Conservation (phyloP, 2,113 vertebrate species). For the Isichthys henryi region DNA sequence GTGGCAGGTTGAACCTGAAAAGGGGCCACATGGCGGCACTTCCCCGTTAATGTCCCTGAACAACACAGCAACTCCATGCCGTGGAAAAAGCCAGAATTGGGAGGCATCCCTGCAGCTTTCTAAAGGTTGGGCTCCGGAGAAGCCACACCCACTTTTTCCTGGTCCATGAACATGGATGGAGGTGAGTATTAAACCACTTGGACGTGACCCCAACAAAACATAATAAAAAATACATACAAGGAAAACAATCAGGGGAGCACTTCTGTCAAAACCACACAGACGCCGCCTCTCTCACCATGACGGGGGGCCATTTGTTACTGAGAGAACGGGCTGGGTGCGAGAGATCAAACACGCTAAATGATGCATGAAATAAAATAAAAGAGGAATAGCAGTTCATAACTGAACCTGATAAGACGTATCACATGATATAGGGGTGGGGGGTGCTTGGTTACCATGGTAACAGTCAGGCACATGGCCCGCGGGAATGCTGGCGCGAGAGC, state of each 20-base stretch:
- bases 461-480: slow-evolving; percentile 19
- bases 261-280: slow-evolving; percentile 24
- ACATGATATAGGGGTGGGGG: slow-evolving; percentile 26
- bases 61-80: not conserved
- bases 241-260: slow-evolving; percentile 10
- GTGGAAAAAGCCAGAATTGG: not conserved
- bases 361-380: slow-evolving; percentile 36
- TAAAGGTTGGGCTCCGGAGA: not conserved
- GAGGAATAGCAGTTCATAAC: slow-evolving; percentile 24
- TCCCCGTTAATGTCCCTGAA: not conserved
- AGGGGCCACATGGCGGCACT: not conserved
- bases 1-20: not conserved
- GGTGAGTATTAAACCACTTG: slow-evolving; percentile 8
- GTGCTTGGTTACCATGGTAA: slow-evolving; percentile 32
- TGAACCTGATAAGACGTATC: slow-evolving; percentile 35
- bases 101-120: not conserved
- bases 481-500: slow-evolving; percentile 20
- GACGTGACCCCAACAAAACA: slow-evolving; percentile 12
- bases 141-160: not conserved
- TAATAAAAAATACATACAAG: not conserved
- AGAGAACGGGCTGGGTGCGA: not conserved
- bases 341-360: slow-evolving; percentile 31
- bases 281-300: slow-evolving; percentile 16
- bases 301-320: slow-evolving; percentile 13
- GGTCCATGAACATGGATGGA: not conserved